Conservation (phyloP, 2,113 vertebrate species). For the Anoplopoma fimbria region DNA sequence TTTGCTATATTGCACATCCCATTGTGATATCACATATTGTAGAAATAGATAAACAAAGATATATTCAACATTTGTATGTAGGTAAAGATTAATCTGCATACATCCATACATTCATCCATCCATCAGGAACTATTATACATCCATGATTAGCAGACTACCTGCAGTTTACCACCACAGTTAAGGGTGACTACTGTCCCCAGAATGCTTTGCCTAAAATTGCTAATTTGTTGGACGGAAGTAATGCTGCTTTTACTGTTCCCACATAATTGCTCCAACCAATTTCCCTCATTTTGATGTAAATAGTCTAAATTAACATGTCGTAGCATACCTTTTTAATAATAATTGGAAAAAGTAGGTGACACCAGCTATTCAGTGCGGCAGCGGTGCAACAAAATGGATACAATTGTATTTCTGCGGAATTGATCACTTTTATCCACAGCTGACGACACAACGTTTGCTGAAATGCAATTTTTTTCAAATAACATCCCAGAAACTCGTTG, state of each 20-base stretch:
- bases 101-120: not conserved
- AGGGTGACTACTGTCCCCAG: slow-evolving; percentile 31
- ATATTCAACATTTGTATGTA: not conserved
- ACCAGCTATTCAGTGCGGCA: not conserved
- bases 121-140: not conserved
- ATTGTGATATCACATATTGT: not conserved
- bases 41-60: not conserved
- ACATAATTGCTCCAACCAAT: not conserved
- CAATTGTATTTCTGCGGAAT: not conserved
- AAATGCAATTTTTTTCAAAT: not conserved
- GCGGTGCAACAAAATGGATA: not conserved
- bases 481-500: not conserved
- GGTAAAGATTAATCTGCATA: not conserved
- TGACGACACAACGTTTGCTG: fast-evolving
- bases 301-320: not conserved
- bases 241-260: slow-evolving; percentile 16
- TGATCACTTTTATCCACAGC: too few relatives aligned
- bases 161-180: too few relatives aligned
- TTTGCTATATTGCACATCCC: not conserved
- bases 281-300: not conserved
- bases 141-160: not conserved
- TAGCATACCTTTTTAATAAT: not conserved
- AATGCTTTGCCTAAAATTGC: slow-evolving; percentile 64
- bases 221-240: slow-evolving; percentile 20
- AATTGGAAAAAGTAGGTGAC: not conserved